phyloP scores from a whole-genome alignment of 2,113 vertebrate genomes.

The Gila orcuttii region DNA sequence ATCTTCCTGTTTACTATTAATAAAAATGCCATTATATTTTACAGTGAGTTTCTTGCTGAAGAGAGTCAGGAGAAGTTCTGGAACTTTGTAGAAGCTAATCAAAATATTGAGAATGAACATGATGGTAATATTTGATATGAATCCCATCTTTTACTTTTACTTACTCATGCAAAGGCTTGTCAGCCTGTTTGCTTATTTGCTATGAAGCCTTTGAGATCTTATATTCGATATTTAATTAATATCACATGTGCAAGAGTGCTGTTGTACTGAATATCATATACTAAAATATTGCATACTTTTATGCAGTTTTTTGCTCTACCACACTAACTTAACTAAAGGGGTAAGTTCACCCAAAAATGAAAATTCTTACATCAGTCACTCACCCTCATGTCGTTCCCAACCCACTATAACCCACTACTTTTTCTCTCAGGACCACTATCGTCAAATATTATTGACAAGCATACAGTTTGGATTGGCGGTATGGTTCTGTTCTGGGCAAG shows the following conservation, averaged over 20 bases:
- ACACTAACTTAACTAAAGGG: too few species aligned
- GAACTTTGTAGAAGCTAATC: constrained; percentile 91
- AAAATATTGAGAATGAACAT: constrained; percentile 80
- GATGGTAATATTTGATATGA: constrained; percentile 79
- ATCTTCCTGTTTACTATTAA: neutral
- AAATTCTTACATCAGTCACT: too few species aligned
- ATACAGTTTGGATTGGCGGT: too few species aligned
- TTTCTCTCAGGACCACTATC: too few species aligned
- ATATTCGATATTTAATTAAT: neutral
- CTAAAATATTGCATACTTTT: neutral
- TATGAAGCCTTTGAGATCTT: neutral
- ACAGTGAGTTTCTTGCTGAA: constrained; percentile 96
- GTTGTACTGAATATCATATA: neutral
- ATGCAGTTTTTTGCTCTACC: neutral
- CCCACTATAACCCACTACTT: too few species aligned
- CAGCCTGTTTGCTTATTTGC: neutral
- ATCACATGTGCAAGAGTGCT: neutral
- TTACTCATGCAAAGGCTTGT: neutral
- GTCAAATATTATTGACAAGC: too few species aligned
- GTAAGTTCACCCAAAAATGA: too few species aligned
- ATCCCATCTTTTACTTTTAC: neutral
- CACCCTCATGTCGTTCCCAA: too few species aligned
- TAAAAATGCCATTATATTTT: constrained; percentile 53
- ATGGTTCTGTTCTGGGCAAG: too few species aligned
- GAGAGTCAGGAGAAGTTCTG: constrained; percentile 95